Percentiles rank a stretch among this genome's conserved stretches.
Evolutionary conservation across 2,113 vertebrate species (phyloP).

Genomic region (Notarius quadriscutis): DNA sequence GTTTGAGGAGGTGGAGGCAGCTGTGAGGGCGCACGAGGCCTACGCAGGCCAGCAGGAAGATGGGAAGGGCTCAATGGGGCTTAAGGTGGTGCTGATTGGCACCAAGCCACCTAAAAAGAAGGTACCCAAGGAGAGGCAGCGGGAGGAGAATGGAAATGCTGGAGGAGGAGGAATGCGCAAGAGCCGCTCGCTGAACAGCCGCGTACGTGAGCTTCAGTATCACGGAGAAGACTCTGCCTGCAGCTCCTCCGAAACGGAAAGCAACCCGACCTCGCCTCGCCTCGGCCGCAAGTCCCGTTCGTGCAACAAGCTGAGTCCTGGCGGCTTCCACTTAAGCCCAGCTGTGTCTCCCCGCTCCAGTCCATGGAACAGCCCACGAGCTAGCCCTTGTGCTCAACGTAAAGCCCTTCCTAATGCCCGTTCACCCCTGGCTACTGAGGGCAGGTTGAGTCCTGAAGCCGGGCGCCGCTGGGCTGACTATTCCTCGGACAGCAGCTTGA

Average conservation of each 20-base stretch:
- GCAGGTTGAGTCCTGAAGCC: constrained; percentile 71
- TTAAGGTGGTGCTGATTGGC: constrained; percentile 90
- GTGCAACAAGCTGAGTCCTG: constrained; percentile 81
- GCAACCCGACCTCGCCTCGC: constrained; percentile 85
- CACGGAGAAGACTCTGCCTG: constrained; percentile 89
- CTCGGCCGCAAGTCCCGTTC: constrained; percentile 75
- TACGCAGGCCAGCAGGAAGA: constrained; percentile 69
- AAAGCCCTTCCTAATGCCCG: constrained; percentile 71
- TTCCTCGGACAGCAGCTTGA: constrained; percentile 92
- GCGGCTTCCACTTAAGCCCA: constrained; percentile 83
- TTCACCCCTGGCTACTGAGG: constrained; percentile 82
- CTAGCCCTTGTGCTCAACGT: constrained; percentile 83
- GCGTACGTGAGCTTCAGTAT: constrained; percentile 90
- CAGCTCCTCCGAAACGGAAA: constrained; percentile 93
- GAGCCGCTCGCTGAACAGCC: constrained; percentile 84
- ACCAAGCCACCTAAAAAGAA: constrained; percentile 96
- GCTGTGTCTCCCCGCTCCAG: constrained; percentile 87
- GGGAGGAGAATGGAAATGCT: constrained; percentile 67
- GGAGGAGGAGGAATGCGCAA: constrained; percentile 65
- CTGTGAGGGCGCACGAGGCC: constrained; percentile 84
- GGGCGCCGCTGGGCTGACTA: constrained; percentile 85
- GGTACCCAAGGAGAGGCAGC: constrained; percentile 80
- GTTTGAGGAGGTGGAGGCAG: constrained; percentile 94
- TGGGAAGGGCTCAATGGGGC: constrained; percentile 61
- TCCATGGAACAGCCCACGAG: constrained; percentile 87